A percentile compares a stretch with the other conserved stretches of the same genome.
Evolutionary conservation across 1,140 invertebrate species (phyloP).

Genomic region (Periplaneta americana): DNA sequence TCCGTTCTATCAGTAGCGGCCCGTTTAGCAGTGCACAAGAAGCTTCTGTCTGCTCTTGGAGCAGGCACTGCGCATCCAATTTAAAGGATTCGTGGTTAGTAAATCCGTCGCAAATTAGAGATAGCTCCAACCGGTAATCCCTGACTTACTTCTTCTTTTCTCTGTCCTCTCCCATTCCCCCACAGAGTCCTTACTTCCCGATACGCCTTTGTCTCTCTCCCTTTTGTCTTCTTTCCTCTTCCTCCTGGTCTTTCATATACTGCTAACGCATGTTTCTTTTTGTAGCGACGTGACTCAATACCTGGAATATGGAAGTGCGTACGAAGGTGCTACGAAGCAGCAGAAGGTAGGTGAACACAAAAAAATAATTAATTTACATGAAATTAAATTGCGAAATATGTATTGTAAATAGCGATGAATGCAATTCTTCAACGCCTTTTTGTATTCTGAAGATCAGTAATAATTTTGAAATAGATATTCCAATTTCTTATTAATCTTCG

Average conservation of each 20-base stretch:
- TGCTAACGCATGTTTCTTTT: not conserved
- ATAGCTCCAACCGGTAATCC: conserved; percentile 45
- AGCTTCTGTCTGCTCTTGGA: conserved; percentile 10
- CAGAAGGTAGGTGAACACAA: too few species aligned
- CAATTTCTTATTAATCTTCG: too few species aligned
- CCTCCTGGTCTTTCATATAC: not conserved
- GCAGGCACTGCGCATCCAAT: conserved; percentile 37
- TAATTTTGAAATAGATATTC: too few species aligned
- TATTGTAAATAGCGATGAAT: too few species aligned
- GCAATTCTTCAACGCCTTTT: too few species aligned
- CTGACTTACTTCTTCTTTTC: conserved; percentile 23
- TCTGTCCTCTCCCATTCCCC: not conserved
- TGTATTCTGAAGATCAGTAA: too few species aligned
- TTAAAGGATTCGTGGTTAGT: conserved; percentile 47
- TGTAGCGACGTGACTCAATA: too few species aligned
- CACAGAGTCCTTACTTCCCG: not conserved
- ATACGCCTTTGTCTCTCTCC: not conserved
- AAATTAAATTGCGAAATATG: too few species aligned
- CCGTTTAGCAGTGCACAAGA: conserved; percentile 1
- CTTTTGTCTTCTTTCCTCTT: not conserved
- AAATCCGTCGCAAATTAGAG: conserved; percentile 50
- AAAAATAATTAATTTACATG: too few species aligned
- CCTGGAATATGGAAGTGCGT: too few species aligned
- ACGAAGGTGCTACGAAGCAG: too few species aligned
- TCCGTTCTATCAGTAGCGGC: not conserved